Conservation (phyloP, 2,797 vertebrate genomes). For the Adrianichthys oophorus region DNA sequence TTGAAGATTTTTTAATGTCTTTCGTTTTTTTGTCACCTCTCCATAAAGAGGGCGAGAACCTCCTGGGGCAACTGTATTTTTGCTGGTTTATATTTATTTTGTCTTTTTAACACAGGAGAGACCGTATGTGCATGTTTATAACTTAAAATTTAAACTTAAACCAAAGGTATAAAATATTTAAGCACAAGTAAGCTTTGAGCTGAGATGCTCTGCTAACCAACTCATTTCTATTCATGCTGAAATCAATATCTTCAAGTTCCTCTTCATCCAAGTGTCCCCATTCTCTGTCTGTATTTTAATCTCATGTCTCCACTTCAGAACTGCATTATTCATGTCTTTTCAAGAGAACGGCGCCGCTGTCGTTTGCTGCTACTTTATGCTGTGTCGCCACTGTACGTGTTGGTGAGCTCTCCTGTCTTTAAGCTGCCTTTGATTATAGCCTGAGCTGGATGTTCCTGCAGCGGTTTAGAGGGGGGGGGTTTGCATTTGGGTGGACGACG, state of each 20-base stretch:
- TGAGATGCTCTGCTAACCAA: neutral
- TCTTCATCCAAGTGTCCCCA: conserved; percentile 16
- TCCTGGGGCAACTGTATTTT: no score
- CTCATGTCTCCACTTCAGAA: conserved; percentile 23
- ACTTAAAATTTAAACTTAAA: no score
- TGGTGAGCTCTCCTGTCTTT: conserved; percentile 75
- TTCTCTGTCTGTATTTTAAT: conserved; percentile 14
- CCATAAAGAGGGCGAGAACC: no score
- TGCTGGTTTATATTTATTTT: no score
- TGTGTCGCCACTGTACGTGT: conserved; percentile 19
- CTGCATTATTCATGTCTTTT: conserved; percentile 67
- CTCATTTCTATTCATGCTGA: conserved; percentile 4
- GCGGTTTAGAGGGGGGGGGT: conserved; percentile 32
- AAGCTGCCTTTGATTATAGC: conserved; percentile 86
- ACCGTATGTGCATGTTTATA: no score
- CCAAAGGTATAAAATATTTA: no score
- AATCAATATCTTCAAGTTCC: conserved; percentile 17
- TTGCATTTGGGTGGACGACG: conserved; percentile 13
- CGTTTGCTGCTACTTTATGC: conserved; percentile 13
- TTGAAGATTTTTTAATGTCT: no score
- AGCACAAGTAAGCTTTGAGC: neutral
- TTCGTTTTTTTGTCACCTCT: no score
- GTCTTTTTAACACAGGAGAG: no score
- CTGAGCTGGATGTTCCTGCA: conserved; percentile 63
- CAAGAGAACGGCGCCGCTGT: conserved; percentile 24